phyloP scores from a whole-genome alignment of 1,140 invertebrate species.

The Stenopsyche tienmushanensis region DNA sequence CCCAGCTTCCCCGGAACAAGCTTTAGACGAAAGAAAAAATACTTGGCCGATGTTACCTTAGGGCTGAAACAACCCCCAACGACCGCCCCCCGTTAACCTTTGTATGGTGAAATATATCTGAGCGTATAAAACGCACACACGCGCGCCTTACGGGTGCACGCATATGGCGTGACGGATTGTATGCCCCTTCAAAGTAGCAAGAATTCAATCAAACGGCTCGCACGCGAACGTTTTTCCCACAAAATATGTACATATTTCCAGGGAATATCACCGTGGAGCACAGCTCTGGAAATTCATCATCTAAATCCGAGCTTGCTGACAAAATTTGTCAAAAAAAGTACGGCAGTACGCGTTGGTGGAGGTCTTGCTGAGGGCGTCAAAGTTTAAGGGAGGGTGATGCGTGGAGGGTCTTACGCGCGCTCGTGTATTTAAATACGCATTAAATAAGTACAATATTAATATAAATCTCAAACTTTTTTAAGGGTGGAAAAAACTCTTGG shows the following conservation, averaged over 20 bases:
- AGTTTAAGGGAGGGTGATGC: too few species aligned
- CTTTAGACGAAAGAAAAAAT: neutral
- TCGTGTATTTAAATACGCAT: too few species aligned
- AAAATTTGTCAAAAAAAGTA: too few species aligned
- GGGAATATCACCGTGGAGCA: constrained; percentile 1
- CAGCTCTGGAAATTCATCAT: too few species aligned
- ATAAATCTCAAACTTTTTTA: too few species aligned
- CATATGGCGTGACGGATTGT: constrained; percentile 8
- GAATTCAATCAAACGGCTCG: constrained; percentile 12
- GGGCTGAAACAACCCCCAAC: neutral
- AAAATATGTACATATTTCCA: constrained; percentile 10
- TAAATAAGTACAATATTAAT: too few species aligned
- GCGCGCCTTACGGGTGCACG: neutral
- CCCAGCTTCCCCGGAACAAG: neutral
- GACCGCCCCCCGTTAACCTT: neutral
- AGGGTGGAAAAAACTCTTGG: too few species aligned
- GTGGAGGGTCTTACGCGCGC: too few species aligned
- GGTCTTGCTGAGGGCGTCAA: too few species aligned
- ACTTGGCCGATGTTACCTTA: neutral
- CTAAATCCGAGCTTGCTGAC: too few species aligned
- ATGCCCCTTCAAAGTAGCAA: constrained; percentile 4
- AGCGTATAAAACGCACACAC: neutral
- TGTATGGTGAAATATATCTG: neutral
- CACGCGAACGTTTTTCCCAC: constrained; percentile 13
- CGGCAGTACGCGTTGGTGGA: too few species aligned